phyloP scores from a whole-genome alignment of 2,113 vertebrate genomes.

The Apteryx owenii region DNA sequence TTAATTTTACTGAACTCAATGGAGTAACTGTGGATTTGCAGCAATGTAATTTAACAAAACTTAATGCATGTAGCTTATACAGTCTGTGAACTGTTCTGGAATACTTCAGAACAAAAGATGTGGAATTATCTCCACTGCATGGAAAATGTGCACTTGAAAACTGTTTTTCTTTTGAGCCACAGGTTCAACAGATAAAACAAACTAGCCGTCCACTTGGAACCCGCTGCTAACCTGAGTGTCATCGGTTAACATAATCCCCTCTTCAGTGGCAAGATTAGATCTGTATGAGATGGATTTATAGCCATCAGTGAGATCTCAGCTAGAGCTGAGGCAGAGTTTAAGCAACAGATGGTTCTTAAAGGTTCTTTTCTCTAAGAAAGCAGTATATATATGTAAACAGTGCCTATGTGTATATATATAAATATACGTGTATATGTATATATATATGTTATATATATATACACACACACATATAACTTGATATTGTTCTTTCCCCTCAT shows the following conservation, averaged over 20 bases:
- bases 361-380: background rate
- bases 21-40: background rate
- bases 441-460: too few relatives aligned
- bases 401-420: background rate
- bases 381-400: background rate
- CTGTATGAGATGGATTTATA: background rate
- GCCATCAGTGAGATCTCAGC: conserved; percentile 16
- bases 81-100: background rate
- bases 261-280: background rate
- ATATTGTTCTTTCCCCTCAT: background rate
- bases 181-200: background rate
- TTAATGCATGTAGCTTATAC: background rate
- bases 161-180: background rate
- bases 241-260: background rate
- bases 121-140: background rate
- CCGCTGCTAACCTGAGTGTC: background rate
- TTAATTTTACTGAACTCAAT: conserved; percentile 15
- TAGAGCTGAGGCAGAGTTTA: background rate
- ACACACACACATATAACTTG: background rate
- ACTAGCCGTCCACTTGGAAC: background rate
- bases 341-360: conserved; percentile 33
- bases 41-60: background rate
- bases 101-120: background rate
- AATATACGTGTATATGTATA: too few relatives aligned
- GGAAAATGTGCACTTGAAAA: background rate